Evolutionary conservation across 2,797 vertebrate species (phyloP).

Genomic region (Fistularia tabacaria): DNA sequence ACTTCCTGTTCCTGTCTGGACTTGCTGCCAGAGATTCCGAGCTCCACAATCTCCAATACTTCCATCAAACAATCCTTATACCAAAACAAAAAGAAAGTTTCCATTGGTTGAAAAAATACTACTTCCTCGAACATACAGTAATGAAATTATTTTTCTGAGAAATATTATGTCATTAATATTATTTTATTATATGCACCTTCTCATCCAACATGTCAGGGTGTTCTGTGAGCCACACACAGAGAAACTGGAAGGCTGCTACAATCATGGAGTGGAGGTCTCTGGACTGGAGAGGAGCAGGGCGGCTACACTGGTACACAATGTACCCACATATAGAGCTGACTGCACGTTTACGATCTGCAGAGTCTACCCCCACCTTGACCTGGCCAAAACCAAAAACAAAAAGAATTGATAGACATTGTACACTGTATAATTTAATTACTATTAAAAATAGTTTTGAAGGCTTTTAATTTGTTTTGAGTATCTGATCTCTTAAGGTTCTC

Average conservation of each 20-base stretch:
- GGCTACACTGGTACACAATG: slow-evolving; percentile 93
- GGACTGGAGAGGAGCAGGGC: slow-evolving; percentile 90
- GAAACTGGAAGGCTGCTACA: slow-evolving; percentile 94
- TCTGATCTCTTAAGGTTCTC: too few relatives aligned
- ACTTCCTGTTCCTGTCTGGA: slow-evolving; percentile 90
- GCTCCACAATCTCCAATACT: slow-evolving; percentile 93
- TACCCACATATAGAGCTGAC: slow-evolving; percentile 90
- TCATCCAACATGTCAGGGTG: slow-evolving; percentile 93
- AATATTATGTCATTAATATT: background rate
- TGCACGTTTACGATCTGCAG: slow-evolving; percentile 83
- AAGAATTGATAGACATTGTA: background rate
- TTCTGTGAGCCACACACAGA: slow-evolving; percentile 94
- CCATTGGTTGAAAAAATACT: background rate
- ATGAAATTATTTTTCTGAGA: too few relatives aligned
- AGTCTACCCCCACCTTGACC: slow-evolving; percentile 86
- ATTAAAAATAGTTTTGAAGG: too few relatives aligned
- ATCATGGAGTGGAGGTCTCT: slow-evolving; percentile 97
- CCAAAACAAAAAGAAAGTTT: background rate
- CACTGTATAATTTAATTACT: too few relatives aligned
- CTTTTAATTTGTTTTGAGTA: too few relatives aligned
- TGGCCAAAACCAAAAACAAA: slow-evolving; percentile 38
- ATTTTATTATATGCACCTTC: slow-evolving; percentile 77
- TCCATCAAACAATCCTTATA: slow-evolving; percentile 90
- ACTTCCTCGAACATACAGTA: too few relatives aligned
- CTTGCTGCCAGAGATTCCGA: slow-evolving; percentile 95